These are phyloP conservation scores for Ips nitidus DNA, from an alignment of 1,140 invertebrate genomes.

Conservation along the genomic window DNA sequence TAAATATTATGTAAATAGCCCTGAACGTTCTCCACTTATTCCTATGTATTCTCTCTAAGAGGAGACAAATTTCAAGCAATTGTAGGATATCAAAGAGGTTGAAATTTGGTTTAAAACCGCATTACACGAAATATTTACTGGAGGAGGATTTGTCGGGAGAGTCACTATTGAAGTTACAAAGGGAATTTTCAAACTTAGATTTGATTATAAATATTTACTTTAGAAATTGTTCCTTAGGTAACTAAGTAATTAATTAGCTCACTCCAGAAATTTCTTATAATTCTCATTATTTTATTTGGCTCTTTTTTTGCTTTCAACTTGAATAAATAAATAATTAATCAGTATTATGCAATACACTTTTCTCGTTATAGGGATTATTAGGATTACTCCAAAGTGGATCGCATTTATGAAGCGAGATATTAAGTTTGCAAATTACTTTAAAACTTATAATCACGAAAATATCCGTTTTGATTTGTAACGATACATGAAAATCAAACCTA, in stretches of 20 bases:
- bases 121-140: no score
- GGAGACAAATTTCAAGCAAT: no score
- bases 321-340: neutral
- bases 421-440: no score
- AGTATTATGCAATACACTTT: neutral
- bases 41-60: no score
- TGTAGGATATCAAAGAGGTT: no score
- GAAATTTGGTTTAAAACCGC: no score
- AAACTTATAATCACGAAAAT: neutral
- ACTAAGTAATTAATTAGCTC: conserved; percentile 25
- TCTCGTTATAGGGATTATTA: neutral
- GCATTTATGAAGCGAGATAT: neutral
- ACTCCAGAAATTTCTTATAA: conserved; percentile 2
- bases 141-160: no score
- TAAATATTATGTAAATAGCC: no score
- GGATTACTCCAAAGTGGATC: neutral
- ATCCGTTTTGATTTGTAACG: neutral
- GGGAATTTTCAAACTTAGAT: no score
- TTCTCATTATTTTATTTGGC: conserved; percentile 21
- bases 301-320: conserved; percentile 13
- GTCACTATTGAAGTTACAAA: no score
- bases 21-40: no score
- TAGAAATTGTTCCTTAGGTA: conserved; percentile 22
- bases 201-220: no score
- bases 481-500: neutral